These are phyloP conservation scores for Anticlea derivata DNA, from an alignment of 2,888 invertebrate genomes.

Conservation along the genomic window DNA sequence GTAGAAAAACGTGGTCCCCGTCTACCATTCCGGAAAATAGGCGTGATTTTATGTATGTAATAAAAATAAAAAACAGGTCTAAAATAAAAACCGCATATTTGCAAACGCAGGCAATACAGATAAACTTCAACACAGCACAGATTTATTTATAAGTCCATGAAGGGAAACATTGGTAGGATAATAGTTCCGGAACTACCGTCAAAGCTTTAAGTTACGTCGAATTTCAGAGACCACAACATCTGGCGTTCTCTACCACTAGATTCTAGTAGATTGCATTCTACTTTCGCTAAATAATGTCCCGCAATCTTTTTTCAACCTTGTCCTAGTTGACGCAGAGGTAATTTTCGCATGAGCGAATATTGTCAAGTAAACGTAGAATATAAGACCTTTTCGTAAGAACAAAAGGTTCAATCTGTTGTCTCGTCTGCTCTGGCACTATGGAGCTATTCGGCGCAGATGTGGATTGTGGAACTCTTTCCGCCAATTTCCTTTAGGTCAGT, in stretches of 20 bases:
- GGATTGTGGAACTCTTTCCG: conserved; percentile 62
- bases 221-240: conserved; percentile 80
- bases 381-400: conserved; percentile 54
- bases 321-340: conserved; percentile 32
- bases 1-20: too few relatives aligned
- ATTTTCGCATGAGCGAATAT: conserved; percentile 37
- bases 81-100: too few relatives aligned
- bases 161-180: conserved; percentile 34
- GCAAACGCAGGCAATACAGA: not conserved
- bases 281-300: conserved; percentile 42
- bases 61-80: too few relatives aligned
- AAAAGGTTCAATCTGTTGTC: conserved; percentile 76
- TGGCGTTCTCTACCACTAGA: conserved; percentile 64
- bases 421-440: conserved; percentile 66
- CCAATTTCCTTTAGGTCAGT: conserved; percentile 59
- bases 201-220: conserved; percentile 75
- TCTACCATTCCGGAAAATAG: too few relatives aligned
- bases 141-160: conserved; percentile 37
- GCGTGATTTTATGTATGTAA: too few relatives aligned
- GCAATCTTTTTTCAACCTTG: conserved; percentile 19
- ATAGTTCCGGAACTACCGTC: conserved; percentile 52
- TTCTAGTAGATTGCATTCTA: conserved; percentile 73
- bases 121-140: not conserved
- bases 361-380: conserved; percentile 46
- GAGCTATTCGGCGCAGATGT: conserved; percentile 73